Base-by-base conservation (phyloP, 2,888 invertebrate species). In the Lysandra bellargus region DNA sequence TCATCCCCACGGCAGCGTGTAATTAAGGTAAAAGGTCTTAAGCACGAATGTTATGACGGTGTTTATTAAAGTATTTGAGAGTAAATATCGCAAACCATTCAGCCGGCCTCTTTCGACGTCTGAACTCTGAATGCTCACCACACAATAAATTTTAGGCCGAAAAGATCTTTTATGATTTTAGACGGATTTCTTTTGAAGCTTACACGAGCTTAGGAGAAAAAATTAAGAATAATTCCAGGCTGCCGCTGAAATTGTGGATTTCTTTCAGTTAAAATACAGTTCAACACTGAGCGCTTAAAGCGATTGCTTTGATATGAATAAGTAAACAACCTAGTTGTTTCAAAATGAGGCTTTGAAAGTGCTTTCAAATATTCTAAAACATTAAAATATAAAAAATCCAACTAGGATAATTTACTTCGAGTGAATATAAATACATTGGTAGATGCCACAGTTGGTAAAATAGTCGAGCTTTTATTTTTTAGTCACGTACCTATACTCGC, bases 21-120 rank as follows among this genome's bases (percentile, higher is more conserved):
- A 94, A 94, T 94, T 94, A 94, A 92, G 83, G 89, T 93, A 91
- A 94, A 92, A 93, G 94, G 94, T 92, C 93, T 93, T 93, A 90
- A 91, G 88, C 92, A 91, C 88, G 89, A 92, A 93, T 92, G 90
- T 94, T 94, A 94, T 94, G 93, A 94, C 91, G 92, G 92, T 88
- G 92, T 88, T 94, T 94, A 93, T 94, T 90, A 93, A 92, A 92
- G 93, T 92, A 91, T 91, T 92, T 89, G 88, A 84, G 86, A 88
- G 85, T 86, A 87, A 86, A 87, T 87, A 88, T 84, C 87, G 87
- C 87, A 87, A 88, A 85, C 86, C 86, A 86, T 87, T 88, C 85
- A 87, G 87, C 86, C 87, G 88, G 89, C 88, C 88, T 88, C 90
- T 91, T 86, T 86, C 85, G 85, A 83, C 84, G 80, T 83, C 84